Evolutionary conservation across 2,888 invertebrate genomes (phyloP), one percentile per base, ranked within the genome.

Genomic region (Ormyrus thymus): DNA sequence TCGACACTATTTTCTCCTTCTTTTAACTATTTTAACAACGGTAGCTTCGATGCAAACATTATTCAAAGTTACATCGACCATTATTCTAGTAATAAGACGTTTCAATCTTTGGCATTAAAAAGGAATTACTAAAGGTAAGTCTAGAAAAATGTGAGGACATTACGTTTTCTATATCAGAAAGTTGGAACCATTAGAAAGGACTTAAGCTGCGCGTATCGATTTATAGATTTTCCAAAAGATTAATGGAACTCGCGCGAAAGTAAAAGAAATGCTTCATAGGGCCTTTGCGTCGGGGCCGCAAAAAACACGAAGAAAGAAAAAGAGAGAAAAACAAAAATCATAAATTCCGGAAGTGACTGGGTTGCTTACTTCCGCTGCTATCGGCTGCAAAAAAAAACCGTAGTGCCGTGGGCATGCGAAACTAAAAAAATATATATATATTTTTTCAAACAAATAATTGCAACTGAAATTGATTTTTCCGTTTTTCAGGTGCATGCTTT

Each of bases 341-440:
- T 65, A 62, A 59, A 51, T 78, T 53, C 50, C 9, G 59, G 48
- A 72, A 64, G 78, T 77, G 79, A 81, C 75, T 81, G 74, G 76
- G 78, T 73, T 71, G 78, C 76, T 78, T 80, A 83, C 82, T 82
- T 83, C 75, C 78, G 77, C 68, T 48, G 61, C n/a, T 48, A 78
- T 80, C 73, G 74, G 68, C 81, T 81, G 82, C 81, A 80, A 83
- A 82, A 80, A n/a, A 29, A 29, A 29, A 2, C 29, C 29, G 29
- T 29, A 29, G 29, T 29, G 1, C 29, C 29, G 29, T 2, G 29
- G 29, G 1, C 29, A 29, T 29, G 29, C 29, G 29, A 1, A 29
- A 29, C 29, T 29, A 2, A 29, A 29, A 29, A 29, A 29, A 29
- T 2, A 29, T 29, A 29, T 29, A 29, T 29, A 29, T 29, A 29